Conservation (phyloP, 2,113 vertebrate genomes). For the Centropus bengalensis region DNA sequence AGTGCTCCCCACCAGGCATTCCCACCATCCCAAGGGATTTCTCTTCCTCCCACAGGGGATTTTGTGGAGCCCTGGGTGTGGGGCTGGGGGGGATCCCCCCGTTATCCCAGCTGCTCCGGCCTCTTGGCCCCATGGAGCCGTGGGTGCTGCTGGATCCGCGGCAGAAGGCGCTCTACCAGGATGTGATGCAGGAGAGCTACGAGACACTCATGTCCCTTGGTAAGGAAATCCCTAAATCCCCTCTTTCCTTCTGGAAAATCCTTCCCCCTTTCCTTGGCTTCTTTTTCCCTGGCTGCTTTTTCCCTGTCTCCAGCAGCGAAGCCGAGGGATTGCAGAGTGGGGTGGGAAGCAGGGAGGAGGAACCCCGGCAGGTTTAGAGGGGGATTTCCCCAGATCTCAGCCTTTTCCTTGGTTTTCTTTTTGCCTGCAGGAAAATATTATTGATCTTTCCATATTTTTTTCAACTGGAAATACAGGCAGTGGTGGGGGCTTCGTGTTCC, state of each 20-base stretch:
- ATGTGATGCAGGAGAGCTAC: conserved; percentile 38
- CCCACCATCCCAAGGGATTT: neutral
- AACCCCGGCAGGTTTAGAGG: neutral
- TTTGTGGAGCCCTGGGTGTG: neutral
- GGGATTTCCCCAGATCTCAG: neutral
- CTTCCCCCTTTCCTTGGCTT: too few relatives aligned
- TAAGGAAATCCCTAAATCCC: neutral
- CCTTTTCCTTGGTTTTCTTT: neutral
- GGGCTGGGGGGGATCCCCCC: neutral
- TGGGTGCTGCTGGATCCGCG: neutral
- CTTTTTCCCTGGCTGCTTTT: neutral
- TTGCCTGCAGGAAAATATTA: neutral
- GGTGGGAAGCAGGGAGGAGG: neutral
- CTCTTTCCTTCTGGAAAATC: fast-evolving
- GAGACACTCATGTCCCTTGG: conserved; percentile 31
- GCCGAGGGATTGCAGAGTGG: neutral
- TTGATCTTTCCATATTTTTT: too few relatives aligned
- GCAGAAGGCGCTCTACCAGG: conserved; percentile 12
- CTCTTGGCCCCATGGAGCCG: neutral
- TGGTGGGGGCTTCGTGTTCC: neutral
- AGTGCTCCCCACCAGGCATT: fast-evolving
- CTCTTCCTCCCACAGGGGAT: neutral
- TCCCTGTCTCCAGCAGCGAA: too few relatives aligned
- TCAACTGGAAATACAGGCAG: neutral
- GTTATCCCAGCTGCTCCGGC: fast-evolving